Percentiles rank a stretch among this genome's conserved stretches.
Evolutionary conservation across 2,888 invertebrate genomes (phyloP).

Genomic region (Crossocerus cetratus): DNA sequence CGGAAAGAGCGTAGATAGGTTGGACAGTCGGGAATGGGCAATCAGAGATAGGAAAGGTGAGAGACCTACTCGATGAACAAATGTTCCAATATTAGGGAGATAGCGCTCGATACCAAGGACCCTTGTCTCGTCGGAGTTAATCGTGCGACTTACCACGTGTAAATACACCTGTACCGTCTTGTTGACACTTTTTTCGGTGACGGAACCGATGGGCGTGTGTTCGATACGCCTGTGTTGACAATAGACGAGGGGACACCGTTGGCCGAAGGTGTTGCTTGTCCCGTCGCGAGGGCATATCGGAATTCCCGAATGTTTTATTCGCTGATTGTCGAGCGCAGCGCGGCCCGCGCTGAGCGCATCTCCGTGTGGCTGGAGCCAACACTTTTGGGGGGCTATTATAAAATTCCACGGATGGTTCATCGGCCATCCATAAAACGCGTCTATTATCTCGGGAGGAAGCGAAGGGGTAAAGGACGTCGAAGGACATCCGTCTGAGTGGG

Average conservation of each 20-base stretch:
- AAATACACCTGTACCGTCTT: slow-evolving; percentile 42
- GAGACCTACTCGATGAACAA: slow-evolving; percentile 67
- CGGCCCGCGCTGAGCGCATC: too few species aligned
- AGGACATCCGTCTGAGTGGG: slow-evolving; percentile 7
- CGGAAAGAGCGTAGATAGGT: slow-evolving; percentile 35
- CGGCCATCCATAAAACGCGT: background rate
- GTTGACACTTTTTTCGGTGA: slow-evolving; percentile 19
- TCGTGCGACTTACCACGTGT: slow-evolving; percentile 55
- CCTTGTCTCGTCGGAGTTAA: slow-evolving; percentile 71
- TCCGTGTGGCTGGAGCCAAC: background rate
- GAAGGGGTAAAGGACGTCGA: slow-evolving; percentile 3
- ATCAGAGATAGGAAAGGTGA: slow-evolving; percentile 31
- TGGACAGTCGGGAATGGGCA: background rate
- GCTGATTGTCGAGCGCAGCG: too few species aligned
- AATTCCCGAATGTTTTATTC: too few species aligned
- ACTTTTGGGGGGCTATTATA: background rate
- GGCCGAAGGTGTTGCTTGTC: background rate
- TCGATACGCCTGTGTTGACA: background rate
- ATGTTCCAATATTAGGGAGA: slow-evolving; percentile 70
- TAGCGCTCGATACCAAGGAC: slow-evolving; percentile 70
- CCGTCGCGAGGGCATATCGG: background rate
- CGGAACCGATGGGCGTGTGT: background rate
- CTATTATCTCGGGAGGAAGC: background rate
- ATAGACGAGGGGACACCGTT: too few species aligned
- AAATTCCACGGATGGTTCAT: slow-evolving; percentile 31